These are phyloP conservation scores for Tenebrio molitor DNA, from an alignment of 1,140 invertebrate species.

Conservation along the genomic window DNA sequence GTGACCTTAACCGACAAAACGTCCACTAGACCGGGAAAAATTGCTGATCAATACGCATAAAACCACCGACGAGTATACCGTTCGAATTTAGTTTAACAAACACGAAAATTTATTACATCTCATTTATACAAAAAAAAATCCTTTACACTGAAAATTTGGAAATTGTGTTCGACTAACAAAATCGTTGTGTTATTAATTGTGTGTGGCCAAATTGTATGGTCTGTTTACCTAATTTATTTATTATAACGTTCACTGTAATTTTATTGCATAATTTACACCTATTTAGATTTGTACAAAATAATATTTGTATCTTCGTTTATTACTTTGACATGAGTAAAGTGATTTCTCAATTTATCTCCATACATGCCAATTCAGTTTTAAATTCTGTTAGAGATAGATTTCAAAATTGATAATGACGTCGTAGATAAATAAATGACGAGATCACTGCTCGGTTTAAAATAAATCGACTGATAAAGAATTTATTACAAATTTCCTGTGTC, in stretches of 20 bases:
- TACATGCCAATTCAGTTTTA: no score
- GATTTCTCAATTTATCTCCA: background rate
- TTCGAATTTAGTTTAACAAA: background rate
- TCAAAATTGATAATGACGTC: no score
- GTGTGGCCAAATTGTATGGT: background rate
- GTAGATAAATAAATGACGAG: no score
- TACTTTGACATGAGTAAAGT: conserved; percentile 7
- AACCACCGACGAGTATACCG: background rate
- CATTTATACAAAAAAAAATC: conserved; percentile 1
- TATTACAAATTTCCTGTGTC: no score
- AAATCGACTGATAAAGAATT: no score
- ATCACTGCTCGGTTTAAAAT: no score
- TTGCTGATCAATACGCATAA: conserved; percentile 25
- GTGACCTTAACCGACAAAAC: conserved; percentile 36
- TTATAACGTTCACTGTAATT: conserved; percentile 7
- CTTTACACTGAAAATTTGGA: background rate
- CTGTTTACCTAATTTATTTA: background rate
- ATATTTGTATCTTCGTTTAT: background rate
- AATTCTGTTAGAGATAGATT: no score
- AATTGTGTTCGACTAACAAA: no score
- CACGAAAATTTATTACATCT: background rate
- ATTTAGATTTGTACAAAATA: conserved; percentile 4
- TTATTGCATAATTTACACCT: conserved; percentile 23
- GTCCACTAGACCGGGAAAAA: conserved; percentile 32
- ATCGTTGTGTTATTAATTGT: background rate